These are phyloP conservation scores for Sebastes steindachneri DNA, from an alignment of 2,797 vertebrate species.

Conservation along the genomic window DNA sequence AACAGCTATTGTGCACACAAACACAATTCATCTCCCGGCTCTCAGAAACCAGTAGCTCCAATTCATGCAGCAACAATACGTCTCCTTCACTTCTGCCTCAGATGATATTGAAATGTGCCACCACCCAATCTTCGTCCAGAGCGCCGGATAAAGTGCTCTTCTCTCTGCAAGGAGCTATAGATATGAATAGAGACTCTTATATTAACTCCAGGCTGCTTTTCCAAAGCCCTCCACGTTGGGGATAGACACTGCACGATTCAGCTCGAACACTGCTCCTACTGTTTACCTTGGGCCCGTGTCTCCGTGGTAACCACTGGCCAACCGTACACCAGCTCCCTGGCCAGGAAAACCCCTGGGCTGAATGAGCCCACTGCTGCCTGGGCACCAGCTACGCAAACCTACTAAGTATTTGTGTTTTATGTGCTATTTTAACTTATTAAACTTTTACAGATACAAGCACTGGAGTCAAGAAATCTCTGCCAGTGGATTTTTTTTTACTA, in stretches of 20 bases:
- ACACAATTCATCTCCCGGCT: constrained; percentile 37
- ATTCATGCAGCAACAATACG: constrained; percentile 46
- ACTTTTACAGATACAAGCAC: background rate
- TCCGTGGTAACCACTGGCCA: constrained; percentile 70
- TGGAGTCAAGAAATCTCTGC: background rate
- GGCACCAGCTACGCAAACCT: background rate
- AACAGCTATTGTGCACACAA: constrained; percentile 61
- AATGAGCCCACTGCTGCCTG: constrained; percentile 14
- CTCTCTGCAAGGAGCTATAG: constrained; percentile 36
- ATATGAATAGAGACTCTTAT: constrained; percentile 74
- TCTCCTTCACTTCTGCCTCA: constrained; percentile 46
- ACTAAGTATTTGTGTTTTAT: background rate
- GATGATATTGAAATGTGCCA: constrained; percentile 54
- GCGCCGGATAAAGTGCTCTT: constrained; percentile 51
- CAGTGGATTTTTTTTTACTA: background rate
- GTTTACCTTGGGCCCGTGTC: constrained; percentile 79
- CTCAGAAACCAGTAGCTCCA: constrained; percentile 42
- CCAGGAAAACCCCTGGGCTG: constrained; percentile 42
- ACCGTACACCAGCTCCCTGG: constrained; percentile 32
- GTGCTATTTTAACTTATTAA: background rate
- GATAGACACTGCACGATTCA: constrained; percentile 81
- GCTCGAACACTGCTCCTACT: constrained; percentile 83
- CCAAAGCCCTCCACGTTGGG: constrained; percentile 49
- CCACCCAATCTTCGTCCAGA: constrained; percentile 8
- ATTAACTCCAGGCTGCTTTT: constrained; percentile 67